phyloP scores from a whole-genome alignment of 2,797 vertebrate species.

The Botia almorhae region DNA sequence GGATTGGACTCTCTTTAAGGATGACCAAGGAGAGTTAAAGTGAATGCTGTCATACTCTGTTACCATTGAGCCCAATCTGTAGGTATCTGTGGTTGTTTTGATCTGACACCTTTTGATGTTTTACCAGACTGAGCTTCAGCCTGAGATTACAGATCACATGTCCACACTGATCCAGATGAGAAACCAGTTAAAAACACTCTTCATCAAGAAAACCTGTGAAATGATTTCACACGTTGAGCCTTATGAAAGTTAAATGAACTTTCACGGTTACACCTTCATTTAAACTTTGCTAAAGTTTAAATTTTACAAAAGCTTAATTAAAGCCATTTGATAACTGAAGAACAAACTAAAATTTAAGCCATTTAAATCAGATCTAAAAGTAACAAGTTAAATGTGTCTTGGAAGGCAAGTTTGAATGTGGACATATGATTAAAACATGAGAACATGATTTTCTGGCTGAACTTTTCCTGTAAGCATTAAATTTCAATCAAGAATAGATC shows the following conservation, averaged over 20 bases:
- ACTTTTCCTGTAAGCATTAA: neutral
- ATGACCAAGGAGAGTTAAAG: too few relatives aligned
- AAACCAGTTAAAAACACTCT: conserved; percentile 23
- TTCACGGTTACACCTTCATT: neutral
- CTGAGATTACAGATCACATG: conserved; percentile 73
- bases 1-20: too few relatives aligned
- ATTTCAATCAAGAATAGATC: neutral
- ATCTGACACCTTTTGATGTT: conserved; percentile 46
- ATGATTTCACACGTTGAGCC: neutral
- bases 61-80: neutral
- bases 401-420: too few relatives aligned
- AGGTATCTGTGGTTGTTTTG: conserved; percentile 30
- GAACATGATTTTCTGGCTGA: neutral
- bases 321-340: too few relatives aligned
- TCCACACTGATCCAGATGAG: conserved; percentile 47
- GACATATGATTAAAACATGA: too few relatives aligned
- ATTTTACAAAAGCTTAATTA: neutral
- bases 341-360: too few relatives aligned
- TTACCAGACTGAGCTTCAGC: conserved; percentile 49
- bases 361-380: too few relatives aligned
- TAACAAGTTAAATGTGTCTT: neutral
- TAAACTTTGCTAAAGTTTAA: neutral
- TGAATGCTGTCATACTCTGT: neutral
- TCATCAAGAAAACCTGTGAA: neutral
- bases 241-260: neutral